A percentile compares a stretch with the other conserved stretches of the same genome.
Evolutionary conservation across 2,797 vertebrate species (phyloP).

Genomic region (Thalassophryne amazonica): DNA sequence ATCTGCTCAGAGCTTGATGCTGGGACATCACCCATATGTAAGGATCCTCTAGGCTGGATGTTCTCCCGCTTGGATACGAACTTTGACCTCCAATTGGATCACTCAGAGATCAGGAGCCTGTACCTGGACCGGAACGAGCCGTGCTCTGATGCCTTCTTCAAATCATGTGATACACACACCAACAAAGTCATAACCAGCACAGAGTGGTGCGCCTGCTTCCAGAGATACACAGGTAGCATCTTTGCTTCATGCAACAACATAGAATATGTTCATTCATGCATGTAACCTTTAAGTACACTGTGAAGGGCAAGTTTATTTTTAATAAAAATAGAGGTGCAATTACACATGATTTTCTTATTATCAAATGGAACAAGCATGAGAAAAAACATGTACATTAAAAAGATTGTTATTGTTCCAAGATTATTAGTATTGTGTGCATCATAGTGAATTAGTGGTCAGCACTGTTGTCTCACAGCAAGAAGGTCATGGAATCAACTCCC

Average conservation of each 20-base stretch:
- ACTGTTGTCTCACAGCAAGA: too few species aligned
- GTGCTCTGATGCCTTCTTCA: slow-evolving; percentile 90
- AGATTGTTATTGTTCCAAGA: too few species aligned
- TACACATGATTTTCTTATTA: too few species aligned
- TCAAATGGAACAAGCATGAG: too few species aligned
- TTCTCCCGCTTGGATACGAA: slow-evolving; percentile 95
- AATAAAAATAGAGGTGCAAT: too few species aligned
- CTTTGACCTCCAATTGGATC: slow-evolving; percentile 91
- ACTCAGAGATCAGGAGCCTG: slow-evolving; percentile 90
- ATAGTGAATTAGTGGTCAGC: too few species aligned
- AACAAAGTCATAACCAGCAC: slow-evolving; percentile 91
- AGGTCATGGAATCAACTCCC: too few species aligned
- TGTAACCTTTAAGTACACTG: neutral
- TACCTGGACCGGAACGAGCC: slow-evolving; percentile 90
- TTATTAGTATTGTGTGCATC: too few species aligned
- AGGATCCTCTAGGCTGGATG: slow-evolving; percentile 96
- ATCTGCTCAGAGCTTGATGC: slow-evolving; percentile 82
- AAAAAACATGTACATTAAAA: too few species aligned
- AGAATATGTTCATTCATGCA: neutral
- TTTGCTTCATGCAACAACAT: neutral
- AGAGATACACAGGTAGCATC: slow-evolving; percentile 87
- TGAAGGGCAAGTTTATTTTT: too few species aligned
- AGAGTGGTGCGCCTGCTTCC: slow-evolving; percentile 98
- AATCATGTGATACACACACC: slow-evolving; percentile 86
- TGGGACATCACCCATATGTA: slow-evolving; percentile 88